Conservation (phyloP, 2,113 vertebrate genomes). For the Apodemus speciosus region DNA sequence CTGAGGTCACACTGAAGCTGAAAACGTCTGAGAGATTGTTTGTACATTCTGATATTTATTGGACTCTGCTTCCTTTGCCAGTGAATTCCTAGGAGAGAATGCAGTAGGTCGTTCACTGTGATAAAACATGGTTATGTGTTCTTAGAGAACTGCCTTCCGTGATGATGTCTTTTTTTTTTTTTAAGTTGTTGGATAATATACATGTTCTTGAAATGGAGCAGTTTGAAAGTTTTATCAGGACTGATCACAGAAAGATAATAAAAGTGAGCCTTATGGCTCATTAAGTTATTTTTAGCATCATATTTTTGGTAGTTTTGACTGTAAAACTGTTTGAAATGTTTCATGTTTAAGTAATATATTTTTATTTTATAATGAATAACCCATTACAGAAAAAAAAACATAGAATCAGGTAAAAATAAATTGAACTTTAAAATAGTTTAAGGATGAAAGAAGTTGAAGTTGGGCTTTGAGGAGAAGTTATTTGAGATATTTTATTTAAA, state of each 20-base stretch:
- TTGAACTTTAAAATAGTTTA: neutral
- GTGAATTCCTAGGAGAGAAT: neutral
- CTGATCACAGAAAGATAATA: neutral
- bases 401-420: constrained; percentile 14
- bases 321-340: neutral
- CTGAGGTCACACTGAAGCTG: neutral
- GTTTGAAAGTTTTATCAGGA: neutral
- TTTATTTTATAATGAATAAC: neutral
- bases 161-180: neutral
- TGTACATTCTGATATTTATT: neutral
- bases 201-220: neutral
- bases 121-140: neutral
- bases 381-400: neutral
- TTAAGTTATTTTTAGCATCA: neutral
- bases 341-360: neutral
- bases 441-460: neutral
- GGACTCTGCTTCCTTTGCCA: neutral
- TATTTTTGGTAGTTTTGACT: constrained; percentile 8
- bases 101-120: neutral
- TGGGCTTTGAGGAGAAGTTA: neutral
- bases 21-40: neutral
- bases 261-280: neutral
- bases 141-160: neutral
- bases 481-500: neutral
- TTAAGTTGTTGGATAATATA: neutral